Evolutionary conservation across 1,140 invertebrate species (phyloP).

Genomic region (Coelopa frigida): DNA sequence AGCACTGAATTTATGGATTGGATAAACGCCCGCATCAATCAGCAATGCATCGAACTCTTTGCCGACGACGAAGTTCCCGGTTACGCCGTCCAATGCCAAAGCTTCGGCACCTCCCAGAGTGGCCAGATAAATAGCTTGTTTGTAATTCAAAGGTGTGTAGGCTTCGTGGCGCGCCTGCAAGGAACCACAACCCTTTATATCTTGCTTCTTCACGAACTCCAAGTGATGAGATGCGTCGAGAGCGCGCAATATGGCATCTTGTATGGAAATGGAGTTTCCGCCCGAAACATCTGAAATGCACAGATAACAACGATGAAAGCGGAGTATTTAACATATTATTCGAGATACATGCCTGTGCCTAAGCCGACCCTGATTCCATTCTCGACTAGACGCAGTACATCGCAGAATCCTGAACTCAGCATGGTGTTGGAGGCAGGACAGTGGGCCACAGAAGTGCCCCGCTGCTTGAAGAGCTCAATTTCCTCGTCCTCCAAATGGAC

Average conservation of each 20-base stretch:
- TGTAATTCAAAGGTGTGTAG: conserved; percentile 56
- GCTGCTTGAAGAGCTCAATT: conserved; percentile 55
- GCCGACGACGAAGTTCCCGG: conserved; percentile 71
- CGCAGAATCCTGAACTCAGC: conserved; percentile 76
- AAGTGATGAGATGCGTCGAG: conserved; percentile 67
- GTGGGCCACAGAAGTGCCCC: conserved; percentile 64
- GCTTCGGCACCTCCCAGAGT: conserved; percentile 80
- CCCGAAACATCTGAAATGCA: conserved; percentile 69
- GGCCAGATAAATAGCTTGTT: conserved; percentile 74
- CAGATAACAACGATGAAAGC: conserved; percentile 3
- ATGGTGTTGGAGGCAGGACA: conserved; percentile 82
- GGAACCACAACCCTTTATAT: conserved; percentile 26
- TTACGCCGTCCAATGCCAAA: conserved; percentile 59
- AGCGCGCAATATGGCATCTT: conserved; percentile 65
- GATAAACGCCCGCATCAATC: conserved; percentile 52
- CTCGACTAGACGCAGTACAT: conserved; percentile 59
- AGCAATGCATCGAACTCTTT: conserved; percentile 83
- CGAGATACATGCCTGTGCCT: conserved; percentile 52
- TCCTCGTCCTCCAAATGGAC: conserved; percentile 68
- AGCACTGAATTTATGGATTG: conserved; percentile 49
- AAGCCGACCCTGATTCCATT: conserved; percentile 68
- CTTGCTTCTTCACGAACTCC: conserved; percentile 43
- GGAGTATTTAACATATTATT: conserved; percentile 48
- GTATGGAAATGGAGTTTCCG: conserved; percentile 66
- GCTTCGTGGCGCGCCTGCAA: conserved; percentile 14